Percentiles rank a stretch among this genome's conserved stretches.
Conservation (phyloP, 2,797 vertebrate genomes). For the Chanos chanos region DNA sequence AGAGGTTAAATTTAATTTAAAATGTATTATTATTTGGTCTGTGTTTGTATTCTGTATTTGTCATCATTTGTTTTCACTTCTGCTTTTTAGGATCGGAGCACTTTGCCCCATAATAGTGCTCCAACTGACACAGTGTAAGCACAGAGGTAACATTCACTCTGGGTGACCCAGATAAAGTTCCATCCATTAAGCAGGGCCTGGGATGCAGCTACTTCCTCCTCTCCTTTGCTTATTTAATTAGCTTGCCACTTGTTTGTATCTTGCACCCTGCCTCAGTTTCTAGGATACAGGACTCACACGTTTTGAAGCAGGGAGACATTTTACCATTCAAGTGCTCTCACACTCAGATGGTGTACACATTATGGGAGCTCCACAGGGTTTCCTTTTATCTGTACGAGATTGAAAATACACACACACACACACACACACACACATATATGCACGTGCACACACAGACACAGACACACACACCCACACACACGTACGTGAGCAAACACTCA, state of each 20-base stretch:
- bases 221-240: slow-evolving; percentile 27
- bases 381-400: background rate
- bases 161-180: slow-evolving; percentile 23
- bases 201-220: slow-evolving; percentile 13
- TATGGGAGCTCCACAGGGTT: background rate
- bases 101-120: background rate
- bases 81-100: too few relatives aligned
- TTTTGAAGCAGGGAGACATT: background rate
- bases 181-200: slow-evolving; percentile 12
- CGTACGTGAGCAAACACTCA: background rate
- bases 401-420: background rate
- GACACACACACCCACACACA: background rate
- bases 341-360: background rate
- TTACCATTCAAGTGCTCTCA: background rate
- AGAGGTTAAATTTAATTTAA: background rate
- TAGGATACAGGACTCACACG: slow-evolving; percentile 5
- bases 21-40: background rate
- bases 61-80: too few relatives aligned
- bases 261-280: slow-evolving; percentile 11
- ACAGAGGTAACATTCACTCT: slow-evolving; percentile 24
- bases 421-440: slow-evolving; percentile 11
- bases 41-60: slow-evolving; percentile 2
- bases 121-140: slow-evolving; percentile 12
- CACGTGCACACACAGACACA: slow-evolving; percentile 2
- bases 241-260: slow-evolving; percentile 19